Percentiles rank a stretch among this genome's conserved stretches.
phyloP scores from a whole-genome alignment of 2,113 vertebrate species.

The Rhombomys opimus region DNA sequence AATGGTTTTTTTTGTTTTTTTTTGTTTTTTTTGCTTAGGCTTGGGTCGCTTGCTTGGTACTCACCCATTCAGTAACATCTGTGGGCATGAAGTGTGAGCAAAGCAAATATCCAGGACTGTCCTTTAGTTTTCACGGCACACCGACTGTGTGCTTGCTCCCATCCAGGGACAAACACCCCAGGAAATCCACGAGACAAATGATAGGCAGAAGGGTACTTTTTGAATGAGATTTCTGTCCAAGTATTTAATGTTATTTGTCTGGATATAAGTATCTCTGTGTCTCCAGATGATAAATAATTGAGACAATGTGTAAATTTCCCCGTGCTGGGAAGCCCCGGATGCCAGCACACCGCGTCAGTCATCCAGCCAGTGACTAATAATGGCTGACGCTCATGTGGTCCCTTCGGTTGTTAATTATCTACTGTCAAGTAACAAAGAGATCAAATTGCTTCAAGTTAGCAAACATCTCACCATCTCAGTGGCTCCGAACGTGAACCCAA shows the following conservation, averaged over 20 bases:
- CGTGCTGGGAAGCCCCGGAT: neutral
- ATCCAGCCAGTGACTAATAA: neutral
- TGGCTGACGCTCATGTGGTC: no score
- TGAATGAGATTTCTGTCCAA: neutral
- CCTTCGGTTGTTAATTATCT: neutral
- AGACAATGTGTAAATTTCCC: neutral
- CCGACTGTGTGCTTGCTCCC: neutral
- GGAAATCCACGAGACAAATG: neutral
- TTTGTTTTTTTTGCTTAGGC: accelerated
- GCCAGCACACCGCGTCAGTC: neutral
- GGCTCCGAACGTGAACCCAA: neutral
- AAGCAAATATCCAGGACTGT: neutral
- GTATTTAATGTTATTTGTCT: constrained; percentile 4
- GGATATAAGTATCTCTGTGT: neutral
- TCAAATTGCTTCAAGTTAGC: neutral
- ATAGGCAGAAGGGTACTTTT: neutral
- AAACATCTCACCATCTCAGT: neutral
- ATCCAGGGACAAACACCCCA: neutral
- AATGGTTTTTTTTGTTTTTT: neutral
- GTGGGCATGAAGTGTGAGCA: neutral
- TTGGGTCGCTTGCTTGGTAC: neutral
- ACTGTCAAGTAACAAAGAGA: neutral
- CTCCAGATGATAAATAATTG: neutral
- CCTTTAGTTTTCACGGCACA: neutral
- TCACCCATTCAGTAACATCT: neutral